A percentile compares a stretch with the other conserved stretches of the same genome.
phyloP scores from a whole-genome alignment of 2,888 invertebrate genomes.

The Omphaloscelis lunosa region DNA sequence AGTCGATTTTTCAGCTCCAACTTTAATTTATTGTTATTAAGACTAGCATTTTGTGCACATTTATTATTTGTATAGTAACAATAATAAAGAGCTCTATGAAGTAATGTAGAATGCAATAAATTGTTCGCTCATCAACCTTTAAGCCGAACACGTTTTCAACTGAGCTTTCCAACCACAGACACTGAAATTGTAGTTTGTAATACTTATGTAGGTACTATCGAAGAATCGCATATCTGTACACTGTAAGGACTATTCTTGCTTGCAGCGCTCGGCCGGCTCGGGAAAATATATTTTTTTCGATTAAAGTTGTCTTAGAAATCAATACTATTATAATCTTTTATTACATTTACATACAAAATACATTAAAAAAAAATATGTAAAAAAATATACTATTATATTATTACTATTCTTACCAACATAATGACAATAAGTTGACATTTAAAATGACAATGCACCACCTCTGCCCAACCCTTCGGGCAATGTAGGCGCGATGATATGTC shows the following conservation, averaged over 20 bases:
- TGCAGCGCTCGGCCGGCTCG: too few relatives aligned
- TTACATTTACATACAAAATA: too few relatives aligned
- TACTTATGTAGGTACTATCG: not conserved
- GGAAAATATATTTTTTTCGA: not conserved
- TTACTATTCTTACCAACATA: not conserved
- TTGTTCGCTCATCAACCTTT: slow-evolving; percentile 19
- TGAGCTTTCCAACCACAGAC: slow-evolving; percentile 2
- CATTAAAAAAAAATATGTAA: too few relatives aligned
- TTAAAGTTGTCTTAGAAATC: not conserved
- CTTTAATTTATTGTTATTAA: not conserved
- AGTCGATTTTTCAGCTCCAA: not conserved
- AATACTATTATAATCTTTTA: not conserved
- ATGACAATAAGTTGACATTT: not conserved
- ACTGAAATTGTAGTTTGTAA: slow-evolving; percentile 1
- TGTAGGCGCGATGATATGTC: not conserved
- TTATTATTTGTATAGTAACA: slow-evolving; percentile 13
- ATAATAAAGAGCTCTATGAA: not conserved
- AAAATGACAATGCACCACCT: not conserved
- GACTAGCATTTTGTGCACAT: not conserved
- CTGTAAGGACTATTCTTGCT: too few relatives aligned
- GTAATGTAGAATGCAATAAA: slow-evolving; percentile 27
- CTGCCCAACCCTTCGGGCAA: not conserved
- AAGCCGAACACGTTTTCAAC: slow-evolving; percentile 18
- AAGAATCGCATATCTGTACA: too few relatives aligned
- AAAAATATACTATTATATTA: not conserved